Evolutionary conservation across 2,797 vertebrate genomes (phyloP).

Genomic region (Alectoris magna): DNA sequence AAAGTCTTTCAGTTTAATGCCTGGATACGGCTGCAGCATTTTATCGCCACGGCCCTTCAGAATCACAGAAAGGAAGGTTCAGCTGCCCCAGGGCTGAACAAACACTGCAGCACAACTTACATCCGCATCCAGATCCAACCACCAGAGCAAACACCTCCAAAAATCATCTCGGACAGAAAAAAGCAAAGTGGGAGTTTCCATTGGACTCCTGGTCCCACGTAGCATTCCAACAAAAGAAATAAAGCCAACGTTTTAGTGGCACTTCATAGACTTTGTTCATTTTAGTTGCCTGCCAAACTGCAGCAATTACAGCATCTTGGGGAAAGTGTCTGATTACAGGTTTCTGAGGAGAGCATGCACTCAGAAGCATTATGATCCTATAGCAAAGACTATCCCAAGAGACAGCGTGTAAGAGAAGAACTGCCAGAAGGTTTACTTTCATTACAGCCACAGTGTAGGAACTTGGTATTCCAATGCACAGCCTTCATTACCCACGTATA

Average conservation of each 20-base stretch:
- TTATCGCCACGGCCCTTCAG: background rate
- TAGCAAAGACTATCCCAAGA: background rate
- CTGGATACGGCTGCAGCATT: background rate
- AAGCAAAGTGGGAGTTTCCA: background rate
- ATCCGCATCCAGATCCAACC: background rate
- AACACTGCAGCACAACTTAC: background rate
- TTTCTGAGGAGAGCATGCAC: background rate
- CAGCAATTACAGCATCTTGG: background rate
- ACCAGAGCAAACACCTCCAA: background rate
- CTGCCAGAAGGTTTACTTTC: background rate
- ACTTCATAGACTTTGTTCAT: background rate
- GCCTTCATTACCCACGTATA: background rate
- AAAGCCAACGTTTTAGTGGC: background rate
- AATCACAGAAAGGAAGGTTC: slow-evolving; percentile 17
- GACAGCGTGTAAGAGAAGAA: background rate
- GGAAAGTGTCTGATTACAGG: background rate
- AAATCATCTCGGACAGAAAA: background rate
- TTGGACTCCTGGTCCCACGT: background rate
- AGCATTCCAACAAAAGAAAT: background rate
- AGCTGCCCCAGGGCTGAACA: background rate
- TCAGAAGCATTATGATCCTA: background rate
- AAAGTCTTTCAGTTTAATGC: background rate
- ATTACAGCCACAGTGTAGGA: background rate
- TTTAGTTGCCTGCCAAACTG: background rate
- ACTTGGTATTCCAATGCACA: background rate